A percentile compares a stretch with the other conserved stretches of the same genome.
Evolutionary conservation across 2,797 vertebrate species (phyloP).

Genomic region (Calcarius lapponicus): DNA sequence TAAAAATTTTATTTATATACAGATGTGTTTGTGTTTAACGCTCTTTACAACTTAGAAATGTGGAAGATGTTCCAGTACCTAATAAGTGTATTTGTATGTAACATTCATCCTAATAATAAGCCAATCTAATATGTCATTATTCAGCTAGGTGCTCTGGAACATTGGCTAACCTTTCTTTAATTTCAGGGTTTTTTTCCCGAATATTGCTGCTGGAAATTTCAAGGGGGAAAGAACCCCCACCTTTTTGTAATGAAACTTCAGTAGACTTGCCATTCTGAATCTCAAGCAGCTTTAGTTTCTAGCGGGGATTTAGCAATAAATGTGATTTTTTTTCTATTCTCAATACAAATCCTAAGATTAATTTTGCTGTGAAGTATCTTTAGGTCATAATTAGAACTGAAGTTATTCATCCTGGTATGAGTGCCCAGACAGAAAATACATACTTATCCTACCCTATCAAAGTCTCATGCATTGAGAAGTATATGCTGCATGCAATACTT

Average conservation of each 20-base stretch:
- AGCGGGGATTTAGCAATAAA: background rate
- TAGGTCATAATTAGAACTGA: conserved; percentile 19
- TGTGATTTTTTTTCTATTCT: background rate
- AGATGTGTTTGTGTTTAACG: background rate
- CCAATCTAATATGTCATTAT: background rate
- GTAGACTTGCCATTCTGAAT: background rate
- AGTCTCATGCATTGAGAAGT: background rate
- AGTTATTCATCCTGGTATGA: background rate
- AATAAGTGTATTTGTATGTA: background rate
- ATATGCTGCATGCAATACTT: background rate
- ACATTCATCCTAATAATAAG: background rate
- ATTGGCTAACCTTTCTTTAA: background rate
- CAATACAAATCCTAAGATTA: conserved; percentile 5
- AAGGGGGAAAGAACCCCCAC: rapidly evolving
- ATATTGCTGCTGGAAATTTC: conserved; percentile 4
- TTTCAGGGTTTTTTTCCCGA: background rate
- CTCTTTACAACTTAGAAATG: background rate
- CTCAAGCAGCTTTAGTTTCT: conserved; percentile 1
- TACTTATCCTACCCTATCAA: background rate
- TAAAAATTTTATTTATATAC: background rate
- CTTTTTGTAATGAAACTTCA: background rate
- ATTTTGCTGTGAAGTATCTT: conserved; percentile 23
- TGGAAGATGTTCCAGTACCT: background rate
- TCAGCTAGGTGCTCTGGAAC: background rate
- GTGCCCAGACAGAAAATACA: background rate